Evolutionary conservation across 1,140 invertebrate genomes (phyloP).

Genomic region (Medauroidea extradentata): DNA sequence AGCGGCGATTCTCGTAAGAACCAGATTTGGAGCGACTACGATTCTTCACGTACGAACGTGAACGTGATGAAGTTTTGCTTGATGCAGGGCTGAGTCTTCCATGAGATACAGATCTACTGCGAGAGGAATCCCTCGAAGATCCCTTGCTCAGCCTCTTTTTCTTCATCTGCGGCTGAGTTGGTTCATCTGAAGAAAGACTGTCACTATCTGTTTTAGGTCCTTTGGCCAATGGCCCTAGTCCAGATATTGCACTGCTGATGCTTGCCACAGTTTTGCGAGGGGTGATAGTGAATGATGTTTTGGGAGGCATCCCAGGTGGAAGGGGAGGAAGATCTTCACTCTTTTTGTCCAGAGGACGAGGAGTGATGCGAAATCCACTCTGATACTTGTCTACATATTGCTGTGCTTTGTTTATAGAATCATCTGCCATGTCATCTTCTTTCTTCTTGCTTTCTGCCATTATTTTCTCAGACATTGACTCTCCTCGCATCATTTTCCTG

Average conservation of each 20-base stretch:
- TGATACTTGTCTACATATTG: constrained; percentile 17
- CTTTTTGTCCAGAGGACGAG: constrained; percentile 11
- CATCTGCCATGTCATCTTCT: constrained; percentile 37
- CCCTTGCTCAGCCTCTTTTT: constrained; percentile 4
- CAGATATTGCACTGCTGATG: neutral
- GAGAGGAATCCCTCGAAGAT: constrained; percentile 10
- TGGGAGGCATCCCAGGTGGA: constrained; percentile 12
- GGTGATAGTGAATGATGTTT: constrained; percentile 2
- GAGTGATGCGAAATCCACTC: constrained; percentile 16
- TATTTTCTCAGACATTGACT: constrained; percentile 9
- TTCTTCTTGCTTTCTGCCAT: constrained; percentile 27
- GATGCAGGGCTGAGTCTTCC: constrained; percentile 8
- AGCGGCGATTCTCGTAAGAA: constrained; percentile 19
- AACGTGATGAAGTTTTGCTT: constrained; percentile 9
- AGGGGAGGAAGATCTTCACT: constrained; percentile 12
- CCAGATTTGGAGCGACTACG: constrained; percentile 16
- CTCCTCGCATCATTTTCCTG: neutral
- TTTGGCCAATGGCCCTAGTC: constrained; percentile 29
- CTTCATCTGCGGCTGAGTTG: constrained; percentile 5
- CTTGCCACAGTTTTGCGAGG: no score
- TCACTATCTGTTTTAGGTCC: constrained; percentile 45
- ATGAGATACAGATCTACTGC: constrained; percentile 7
- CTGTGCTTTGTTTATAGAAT: constrained; percentile 13
- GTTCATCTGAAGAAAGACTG: constrained; percentile 28
- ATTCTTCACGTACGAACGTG: constrained; percentile 14